These are phyloP conservation scores for Adelges cooleyi DNA, from an alignment of 1,140 invertebrate genomes.

Conservation along the genomic window DNA sequence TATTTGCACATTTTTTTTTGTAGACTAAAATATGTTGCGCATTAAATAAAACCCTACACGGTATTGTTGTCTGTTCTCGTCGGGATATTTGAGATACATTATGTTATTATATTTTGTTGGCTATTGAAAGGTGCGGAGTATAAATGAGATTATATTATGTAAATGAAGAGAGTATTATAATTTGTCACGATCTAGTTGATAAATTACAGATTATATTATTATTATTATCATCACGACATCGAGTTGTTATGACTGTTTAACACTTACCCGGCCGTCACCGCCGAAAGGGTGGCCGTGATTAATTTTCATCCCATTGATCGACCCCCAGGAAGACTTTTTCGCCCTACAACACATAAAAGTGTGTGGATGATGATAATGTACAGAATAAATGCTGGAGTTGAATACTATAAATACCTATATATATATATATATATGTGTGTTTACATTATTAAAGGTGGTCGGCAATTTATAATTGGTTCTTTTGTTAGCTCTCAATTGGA, in stretches of 20 bases:
- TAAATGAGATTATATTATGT: neutral
- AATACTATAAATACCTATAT: no score
- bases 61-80: no score
- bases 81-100: no score
- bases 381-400: no score
- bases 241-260: neutral
- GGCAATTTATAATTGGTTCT: slow-evolving; percentile 11
- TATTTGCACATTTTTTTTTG: no score
- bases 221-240: no score
- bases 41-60: no score
- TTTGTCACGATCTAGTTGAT: neutral
- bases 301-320: neutral
- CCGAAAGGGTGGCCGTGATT: neutral
- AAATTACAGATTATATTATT: slow-evolving; percentile 1
- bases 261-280: neutral
- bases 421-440: no score
- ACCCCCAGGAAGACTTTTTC: neutral
- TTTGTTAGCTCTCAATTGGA: slow-evolving; percentile 16
- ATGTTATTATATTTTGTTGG: no score
- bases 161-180: no score
- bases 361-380: neutral
- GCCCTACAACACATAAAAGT: neutral
- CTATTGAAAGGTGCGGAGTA: no score
- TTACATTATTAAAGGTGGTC: neutral
- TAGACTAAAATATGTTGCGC: no score